These are phyloP conservation scores for Prosopocoilus inquinatus DNA, from an alignment of 2,888 invertebrate species.

Conservation along the genomic window DNA sequence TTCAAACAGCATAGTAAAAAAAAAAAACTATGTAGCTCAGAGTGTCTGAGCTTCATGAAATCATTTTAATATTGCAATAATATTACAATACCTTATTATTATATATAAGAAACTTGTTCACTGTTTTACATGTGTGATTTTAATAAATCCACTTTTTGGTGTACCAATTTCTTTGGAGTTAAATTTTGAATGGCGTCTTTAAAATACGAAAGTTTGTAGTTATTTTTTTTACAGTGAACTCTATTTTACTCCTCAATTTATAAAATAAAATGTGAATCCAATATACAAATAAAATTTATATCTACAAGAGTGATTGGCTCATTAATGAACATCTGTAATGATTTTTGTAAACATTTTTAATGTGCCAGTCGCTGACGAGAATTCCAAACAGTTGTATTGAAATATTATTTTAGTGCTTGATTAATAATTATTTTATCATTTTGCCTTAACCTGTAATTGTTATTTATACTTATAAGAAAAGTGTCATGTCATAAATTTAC, in stretches of 20 bases:
- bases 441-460: conserved; percentile 16
- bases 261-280: conserved; percentile 1
- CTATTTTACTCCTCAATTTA: neutral
- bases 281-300: neutral
- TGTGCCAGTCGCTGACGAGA: conserved; percentile 9
- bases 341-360: neutral
- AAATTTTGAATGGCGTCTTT: neutral
- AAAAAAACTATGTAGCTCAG: conserved; percentile 12
- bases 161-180: conserved; percentile 10
- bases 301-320: conserved; percentile 7
- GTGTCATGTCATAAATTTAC: conserved; percentile 14
- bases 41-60: conserved; percentile 11
- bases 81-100: conserved; percentile 12
- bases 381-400: conserved; percentile 6
- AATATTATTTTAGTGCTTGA: conserved; percentile 16
- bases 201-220: too few relatives aligned
- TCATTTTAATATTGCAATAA: conserved; percentile 18
- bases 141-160: conserved; percentile 16
- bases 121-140: conserved; percentile 16
- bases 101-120: conserved; percentile 17
- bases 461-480: conserved; percentile 11
- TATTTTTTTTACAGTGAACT: conserved; percentile 12
- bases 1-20: conserved; percentile 8
- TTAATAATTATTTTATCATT: conserved; percentile 11
- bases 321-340: neutral